phyloP scores from a whole-genome alignment of 2,888 invertebrate species.

The Oligia fasciuncula region DNA sequence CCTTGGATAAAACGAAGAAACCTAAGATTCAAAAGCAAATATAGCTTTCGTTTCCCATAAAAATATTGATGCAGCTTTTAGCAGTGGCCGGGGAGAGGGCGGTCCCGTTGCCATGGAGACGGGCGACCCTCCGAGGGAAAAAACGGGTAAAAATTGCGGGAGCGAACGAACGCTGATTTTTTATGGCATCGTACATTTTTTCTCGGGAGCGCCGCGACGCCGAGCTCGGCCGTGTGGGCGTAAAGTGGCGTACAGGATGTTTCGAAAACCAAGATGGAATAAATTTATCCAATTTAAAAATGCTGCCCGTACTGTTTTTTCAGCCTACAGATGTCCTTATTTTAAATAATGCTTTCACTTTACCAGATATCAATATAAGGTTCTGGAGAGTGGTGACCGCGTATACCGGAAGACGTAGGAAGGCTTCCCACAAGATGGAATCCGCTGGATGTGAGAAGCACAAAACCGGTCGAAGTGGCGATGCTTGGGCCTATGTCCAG shows the following conservation, averaged over 20 bases:
- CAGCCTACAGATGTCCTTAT: not conserved
- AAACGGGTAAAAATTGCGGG: constrained; percentile 90
- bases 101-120: constrained; percentile 84
- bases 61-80: constrained; percentile 87
- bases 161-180: constrained; percentile 89
- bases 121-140: constrained; percentile 88
- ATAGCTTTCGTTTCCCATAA: constrained; percentile 78
- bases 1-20: constrained; percentile 37
- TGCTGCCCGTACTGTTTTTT: not conserved
- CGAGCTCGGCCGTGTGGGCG: constrained; percentile 74
- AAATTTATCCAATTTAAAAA: not conserved
- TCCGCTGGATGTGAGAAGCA: not conserved
- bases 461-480: not conserved
- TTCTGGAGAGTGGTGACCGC: not conserved
- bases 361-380: not conserved
- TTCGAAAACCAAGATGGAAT: not conserved
- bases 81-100: constrained; percentile 75
- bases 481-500: not conserved
- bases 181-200: constrained; percentile 90
- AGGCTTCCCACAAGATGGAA: not conserved
- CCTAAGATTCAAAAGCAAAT: constrained; percentile 69
- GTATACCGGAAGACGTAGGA: no score
- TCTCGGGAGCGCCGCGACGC: constrained; percentile 84
- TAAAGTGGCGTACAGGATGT: constrained; percentile 74
- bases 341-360: not conserved